Conservation (phyloP, 2,113 vertebrate genomes). For the Fukomys damarensis region DNA sequence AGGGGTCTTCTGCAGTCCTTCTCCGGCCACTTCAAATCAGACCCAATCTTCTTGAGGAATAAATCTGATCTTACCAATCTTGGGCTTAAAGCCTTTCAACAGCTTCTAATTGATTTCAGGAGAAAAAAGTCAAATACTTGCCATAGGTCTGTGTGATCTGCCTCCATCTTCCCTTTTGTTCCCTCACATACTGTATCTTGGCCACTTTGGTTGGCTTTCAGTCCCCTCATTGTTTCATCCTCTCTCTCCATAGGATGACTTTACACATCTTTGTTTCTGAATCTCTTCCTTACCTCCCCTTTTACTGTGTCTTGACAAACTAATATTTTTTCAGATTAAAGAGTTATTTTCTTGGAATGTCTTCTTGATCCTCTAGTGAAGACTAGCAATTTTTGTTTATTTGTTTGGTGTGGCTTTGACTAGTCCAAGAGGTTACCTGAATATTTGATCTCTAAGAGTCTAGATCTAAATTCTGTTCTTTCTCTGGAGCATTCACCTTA, state of each 20-base stretch:
- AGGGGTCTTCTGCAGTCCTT: neutral
- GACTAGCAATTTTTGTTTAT: neutral
- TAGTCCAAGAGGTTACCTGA: neutral
- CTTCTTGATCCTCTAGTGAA: neutral
- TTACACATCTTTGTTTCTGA: neutral
- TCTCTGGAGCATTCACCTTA: neutral
- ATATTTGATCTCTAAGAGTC: neutral
- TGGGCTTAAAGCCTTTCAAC: neutral
- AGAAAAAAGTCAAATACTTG: neutral
- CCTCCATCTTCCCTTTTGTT: neutral
- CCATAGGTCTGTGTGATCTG: neutral
- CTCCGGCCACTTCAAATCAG: neutral
- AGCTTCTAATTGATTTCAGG: neutral
- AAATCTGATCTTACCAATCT: neutral
- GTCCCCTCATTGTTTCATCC: rapidly evolving
- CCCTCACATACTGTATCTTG: neutral
- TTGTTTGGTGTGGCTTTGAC: neutral
- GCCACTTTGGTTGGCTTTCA: neutral
- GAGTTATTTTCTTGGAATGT: neutral
- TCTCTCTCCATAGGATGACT: neutral
- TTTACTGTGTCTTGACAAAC: conserved; percentile 30
- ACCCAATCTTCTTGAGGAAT: neutral
- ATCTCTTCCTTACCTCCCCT: neutral
- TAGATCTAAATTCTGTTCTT: neutral
- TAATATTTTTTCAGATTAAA: neutral